Percentiles rank a stretch among this genome's conserved stretches.
Conservation (phyloP, 2,888 invertebrate genomes). For the Andrena bicolor region DNA sequence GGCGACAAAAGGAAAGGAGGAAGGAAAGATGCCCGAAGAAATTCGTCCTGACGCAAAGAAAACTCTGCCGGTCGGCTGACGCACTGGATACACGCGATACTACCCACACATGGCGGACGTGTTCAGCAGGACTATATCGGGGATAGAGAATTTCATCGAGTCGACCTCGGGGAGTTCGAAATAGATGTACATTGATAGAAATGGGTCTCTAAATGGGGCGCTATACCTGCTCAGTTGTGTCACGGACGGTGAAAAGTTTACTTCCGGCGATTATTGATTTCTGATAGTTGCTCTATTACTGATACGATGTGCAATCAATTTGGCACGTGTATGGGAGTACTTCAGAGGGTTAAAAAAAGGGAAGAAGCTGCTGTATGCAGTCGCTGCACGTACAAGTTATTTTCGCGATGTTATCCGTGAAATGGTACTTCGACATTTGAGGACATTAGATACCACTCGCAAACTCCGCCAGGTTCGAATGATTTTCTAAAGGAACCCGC, state of each 20-base stretch:
- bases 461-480: neutral
- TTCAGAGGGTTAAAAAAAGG: too few relatives aligned
- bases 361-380: too few relatives aligned
- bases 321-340: neutral
- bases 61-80: neutral
- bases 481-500: neutral
- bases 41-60: constrained; percentile 6
- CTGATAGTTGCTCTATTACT: neutral
- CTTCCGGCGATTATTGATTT: neutral
- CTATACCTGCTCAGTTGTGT: too few relatives aligned
- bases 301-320: neutral
- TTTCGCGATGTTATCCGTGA: too few relatives aligned
- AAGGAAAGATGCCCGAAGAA: constrained; percentile 45
- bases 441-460: neutral
- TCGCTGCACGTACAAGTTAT: too few relatives aligned
- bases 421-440: too few relatives aligned
- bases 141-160: constrained; percentile 15
- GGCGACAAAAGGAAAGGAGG: constrained; percentile 44
- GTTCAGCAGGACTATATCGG: neutral
- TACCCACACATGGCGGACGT: neutral
- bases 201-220: neutral
- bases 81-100: neutral
- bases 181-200: constrained; percentile 5
- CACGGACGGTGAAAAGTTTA: neutral
- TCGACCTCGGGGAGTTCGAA: neutral